These are phyloP conservation scores for Saccopteryx bilineata DNA, from an alignment of 2,113 vertebrate genomes.

Conservation along the genomic window DNA sequence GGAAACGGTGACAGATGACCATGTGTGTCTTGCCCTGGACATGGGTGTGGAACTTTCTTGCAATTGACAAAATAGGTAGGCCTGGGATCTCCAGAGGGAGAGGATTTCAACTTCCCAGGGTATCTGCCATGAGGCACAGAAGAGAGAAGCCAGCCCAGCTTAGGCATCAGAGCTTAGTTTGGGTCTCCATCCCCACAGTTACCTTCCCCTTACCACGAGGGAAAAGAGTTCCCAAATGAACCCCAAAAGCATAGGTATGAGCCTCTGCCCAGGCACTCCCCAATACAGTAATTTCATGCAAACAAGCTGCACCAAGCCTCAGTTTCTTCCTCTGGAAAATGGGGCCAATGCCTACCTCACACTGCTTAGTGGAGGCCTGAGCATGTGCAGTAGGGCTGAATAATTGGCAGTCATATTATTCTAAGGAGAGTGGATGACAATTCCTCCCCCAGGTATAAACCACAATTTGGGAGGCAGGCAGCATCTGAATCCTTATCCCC, in stretches of 20 bases:
- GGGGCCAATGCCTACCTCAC: background rate
- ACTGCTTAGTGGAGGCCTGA: background rate
- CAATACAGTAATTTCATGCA: background rate
- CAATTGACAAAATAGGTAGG: background rate
- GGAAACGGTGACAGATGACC: background rate
- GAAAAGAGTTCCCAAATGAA: background rate
- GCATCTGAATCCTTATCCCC: background rate
- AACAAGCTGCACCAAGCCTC: background rate
- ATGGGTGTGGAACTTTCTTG: background rate
- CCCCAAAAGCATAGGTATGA: background rate
- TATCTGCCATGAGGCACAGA: background rate
- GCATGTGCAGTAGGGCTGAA: background rate
- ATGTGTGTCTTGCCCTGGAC: background rate
- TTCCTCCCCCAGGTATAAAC: background rate
- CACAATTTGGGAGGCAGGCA: background rate
- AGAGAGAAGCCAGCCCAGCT: background rate
- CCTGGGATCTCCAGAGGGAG: background rate
- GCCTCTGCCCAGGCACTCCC: background rate
- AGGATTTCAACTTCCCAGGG: background rate
- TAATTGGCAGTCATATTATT: background rate
- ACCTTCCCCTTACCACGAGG: background rate
- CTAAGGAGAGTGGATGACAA: background rate
- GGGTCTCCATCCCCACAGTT: background rate
- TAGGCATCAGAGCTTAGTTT: background rate
- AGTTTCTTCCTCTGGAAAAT: background rate